Percentiles rank a stretch among this genome's conserved stretches.
phyloP scores from a whole-genome alignment of 2,888 invertebrate genomes.

The Mermis nigrescens region DNA sequence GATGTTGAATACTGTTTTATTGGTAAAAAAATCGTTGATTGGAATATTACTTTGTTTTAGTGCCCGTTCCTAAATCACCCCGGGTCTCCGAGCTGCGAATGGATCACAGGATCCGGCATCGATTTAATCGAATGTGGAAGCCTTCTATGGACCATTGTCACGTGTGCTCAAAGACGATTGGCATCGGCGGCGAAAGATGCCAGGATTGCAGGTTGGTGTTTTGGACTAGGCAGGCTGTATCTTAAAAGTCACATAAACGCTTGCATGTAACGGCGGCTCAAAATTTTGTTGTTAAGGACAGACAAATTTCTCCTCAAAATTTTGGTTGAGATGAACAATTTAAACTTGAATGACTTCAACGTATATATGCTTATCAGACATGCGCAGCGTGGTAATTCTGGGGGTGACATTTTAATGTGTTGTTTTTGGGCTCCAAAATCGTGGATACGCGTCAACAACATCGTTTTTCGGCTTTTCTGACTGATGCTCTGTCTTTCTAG shows the following conservation, averaged over 20 bases:
- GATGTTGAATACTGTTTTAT: no score
- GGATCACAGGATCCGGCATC: constrained; percentile 7
- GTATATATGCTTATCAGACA: no score
- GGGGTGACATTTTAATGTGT: no score
- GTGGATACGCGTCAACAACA: no score
- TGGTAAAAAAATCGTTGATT: background rate
- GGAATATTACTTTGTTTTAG: background rate
- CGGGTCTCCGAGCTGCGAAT: background rate
- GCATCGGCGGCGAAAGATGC: background rate
- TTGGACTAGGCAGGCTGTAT: background rate
- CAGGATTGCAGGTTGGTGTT: constrained; percentile 5
- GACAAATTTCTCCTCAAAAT: constrained; percentile 1
- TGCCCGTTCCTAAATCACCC: constrained; percentile 2
- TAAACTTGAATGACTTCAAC: no score
- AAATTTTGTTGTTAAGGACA: constrained; percentile 3
- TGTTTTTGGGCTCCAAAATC: no score
- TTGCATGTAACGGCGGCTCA: no score
- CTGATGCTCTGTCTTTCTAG: no score
- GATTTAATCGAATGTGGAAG: background rate
- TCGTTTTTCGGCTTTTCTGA: no score
- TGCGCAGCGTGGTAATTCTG: no score
- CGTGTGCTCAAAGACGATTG: background rate
- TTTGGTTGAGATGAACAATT: no score
- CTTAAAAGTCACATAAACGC: no score
- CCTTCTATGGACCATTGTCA: background rate